Evolutionary conservation across 2,797 vertebrate species (phyloP), one percentile per base, ranked within the genome.

Genomic region (Rhinogobio ventralis): DNA sequence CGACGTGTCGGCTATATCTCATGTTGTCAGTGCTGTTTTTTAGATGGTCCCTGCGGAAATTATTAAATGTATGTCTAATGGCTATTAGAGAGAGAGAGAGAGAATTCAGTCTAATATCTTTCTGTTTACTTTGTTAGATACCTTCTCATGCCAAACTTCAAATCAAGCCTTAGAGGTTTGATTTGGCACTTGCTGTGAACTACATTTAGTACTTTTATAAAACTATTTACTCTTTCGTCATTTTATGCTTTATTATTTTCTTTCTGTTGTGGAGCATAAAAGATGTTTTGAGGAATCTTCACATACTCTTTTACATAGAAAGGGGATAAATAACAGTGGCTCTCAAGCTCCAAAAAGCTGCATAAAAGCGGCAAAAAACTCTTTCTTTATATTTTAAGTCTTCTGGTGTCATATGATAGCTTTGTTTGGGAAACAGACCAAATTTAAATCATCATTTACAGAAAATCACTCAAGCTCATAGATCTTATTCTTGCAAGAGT

Each of bases 1-100:
- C 33, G 5, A 75, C 39, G 66, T 39, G 64, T 85, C 84, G 42
- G 79, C 51, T 75, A 19, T n/a, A 71, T 51, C 68, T 86, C 20
- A 23, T 66, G 45, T 36, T 74, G 57, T 75, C 39, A 81, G 68
- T 49, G 55, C 64, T 66, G 25, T 23, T 69, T 60, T n/a, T 79
- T 20, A 49, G 17, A 28, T 10, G 66, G 42, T 30, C 46, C 36
- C 25, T 33, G 8, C 20, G 5, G 33, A 53, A 67, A 28, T 46
- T 0, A 49, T 74, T 64, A 64, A 64, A 49, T 82, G 42, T 30
- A 28, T 55, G 49, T 6, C 72, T 67, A 30, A 39, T 53, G 71
- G 42, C 39, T 46, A 23, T 19, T 33, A 46, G 33, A 36, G 4
- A 72, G 13, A 20, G 10, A 46, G 36, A 57, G 4, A 23, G 25